Evolutionary conservation across 2,888 invertebrate genomes (phyloP).

Genomic region (Vanessa cardui): DNA sequence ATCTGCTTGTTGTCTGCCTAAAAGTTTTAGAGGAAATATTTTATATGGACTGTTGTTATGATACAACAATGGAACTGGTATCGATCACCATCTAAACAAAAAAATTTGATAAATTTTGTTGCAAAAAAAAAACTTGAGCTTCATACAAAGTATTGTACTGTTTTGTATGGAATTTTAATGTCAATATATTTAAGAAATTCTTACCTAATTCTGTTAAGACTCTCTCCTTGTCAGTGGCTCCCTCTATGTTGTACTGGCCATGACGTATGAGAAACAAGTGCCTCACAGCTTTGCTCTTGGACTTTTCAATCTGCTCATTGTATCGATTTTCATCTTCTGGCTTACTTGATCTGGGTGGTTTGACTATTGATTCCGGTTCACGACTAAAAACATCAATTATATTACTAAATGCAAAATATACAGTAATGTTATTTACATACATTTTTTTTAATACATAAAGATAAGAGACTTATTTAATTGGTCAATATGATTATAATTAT

Average conservation of each 20-base stretch:
- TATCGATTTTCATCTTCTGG: constrained; percentile 85
- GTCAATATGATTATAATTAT: background rate
- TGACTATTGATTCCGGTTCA: constrained; percentile 87
- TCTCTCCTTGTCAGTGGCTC: constrained; percentile 87
- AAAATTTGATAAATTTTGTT: too few relatives aligned
- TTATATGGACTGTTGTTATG: too few relatives aligned
- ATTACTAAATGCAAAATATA: too few relatives aligned
- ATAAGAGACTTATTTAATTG: background rate
- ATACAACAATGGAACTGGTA: too few relatives aligned
- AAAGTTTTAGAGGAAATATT: constrained; percentile 39
- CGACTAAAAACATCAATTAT: constrained; percentile 78
- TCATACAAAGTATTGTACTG: too few relatives aligned
- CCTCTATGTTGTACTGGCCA: constrained; percentile 94
- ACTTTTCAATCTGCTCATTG: constrained; percentile 85
- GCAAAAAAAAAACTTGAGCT: too few relatives aligned
- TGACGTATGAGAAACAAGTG: constrained; percentile 96
- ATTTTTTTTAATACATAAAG: background rate
- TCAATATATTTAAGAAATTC: background rate
- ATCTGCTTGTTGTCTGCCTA: constrained; percentile 93
- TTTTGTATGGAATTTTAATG: background rate
- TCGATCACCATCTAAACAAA: too few relatives aligned
- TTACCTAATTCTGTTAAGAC: constrained; percentile 91
- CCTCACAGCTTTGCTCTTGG: constrained; percentile 85
- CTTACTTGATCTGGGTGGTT: constrained; percentile 74
- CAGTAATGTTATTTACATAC: too few relatives aligned